Base-by-base conservation (phyloP, 2,888 invertebrate genomes). In the Deladenus siricidicola region DNA sequence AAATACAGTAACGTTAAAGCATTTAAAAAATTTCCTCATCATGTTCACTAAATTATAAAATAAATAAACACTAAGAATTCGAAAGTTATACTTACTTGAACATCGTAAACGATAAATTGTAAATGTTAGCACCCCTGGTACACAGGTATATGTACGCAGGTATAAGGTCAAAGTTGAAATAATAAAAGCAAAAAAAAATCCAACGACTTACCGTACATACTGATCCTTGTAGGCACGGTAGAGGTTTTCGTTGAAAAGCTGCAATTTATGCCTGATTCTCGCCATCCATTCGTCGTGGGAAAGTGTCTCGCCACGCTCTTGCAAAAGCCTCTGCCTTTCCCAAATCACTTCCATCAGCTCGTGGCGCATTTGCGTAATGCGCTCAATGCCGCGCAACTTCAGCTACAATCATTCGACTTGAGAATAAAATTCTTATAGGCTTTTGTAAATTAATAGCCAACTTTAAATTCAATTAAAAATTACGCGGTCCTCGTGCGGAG, bases 151-250 rank as follows among this genome's bases (percentile, higher is more conserved):
- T n/a, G n/a, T n/a, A n/a, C n/a, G n/a, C n/a, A n/a, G n/a, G n/a
- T n/a, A 34, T 10, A 10, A 34, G 39, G 6, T 14, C 39, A 34
- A 34, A 34, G 6, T 34, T 34, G 6, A 14, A 34, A 34, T 34
- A 34, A 34, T 10, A 34, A 10, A 34, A 14, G 39, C 6, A 10
- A 10, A 10, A 10, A 34, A 14, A 10, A 34, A 14, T 34, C 39
- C 6, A 34, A 10, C 6, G 14, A 28, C 66, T 50, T 39, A 75
- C 71, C 75, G 67, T 39, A 78, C 78, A 58, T 77, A 78, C 63
- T 78, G 73, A 52, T 76, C 74, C 57, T 76, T 78, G 63, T 74
- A 78, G 19, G 76, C 72, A 51, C 70, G 69, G 65, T 73, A 78
- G 57, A 78, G 66, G 30, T 71, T 58, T 48, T 71, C 69, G 52